phyloP scores from a whole-genome alignment of 2,888 invertebrate species.

The Netelia fuscicornis region DNA sequence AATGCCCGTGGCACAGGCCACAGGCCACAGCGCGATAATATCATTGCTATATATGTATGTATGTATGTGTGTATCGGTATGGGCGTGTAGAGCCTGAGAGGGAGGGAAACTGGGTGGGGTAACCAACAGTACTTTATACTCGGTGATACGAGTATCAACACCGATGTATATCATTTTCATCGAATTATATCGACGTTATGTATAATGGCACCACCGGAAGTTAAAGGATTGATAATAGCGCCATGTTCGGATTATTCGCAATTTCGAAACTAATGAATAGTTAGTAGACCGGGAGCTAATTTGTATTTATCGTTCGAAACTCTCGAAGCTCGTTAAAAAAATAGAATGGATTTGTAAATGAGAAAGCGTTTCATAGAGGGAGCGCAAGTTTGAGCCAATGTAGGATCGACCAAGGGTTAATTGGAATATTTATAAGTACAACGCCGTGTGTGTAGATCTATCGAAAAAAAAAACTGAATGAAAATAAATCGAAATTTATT shows the following conservation, averaged over 20 bases:
- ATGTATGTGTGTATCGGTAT: background rate
- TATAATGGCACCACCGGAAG: constrained; percentile 1
- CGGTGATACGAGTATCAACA: constrained; percentile 17
- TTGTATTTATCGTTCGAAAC: background rate
- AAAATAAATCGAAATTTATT: no score
- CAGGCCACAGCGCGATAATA: constrained; percentile 29
- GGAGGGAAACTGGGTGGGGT: constrained; percentile 28
- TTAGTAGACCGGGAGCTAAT: background rate
- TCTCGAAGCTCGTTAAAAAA: background rate
- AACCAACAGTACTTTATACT: constrained; percentile 55
- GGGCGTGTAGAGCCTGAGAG: background rate
- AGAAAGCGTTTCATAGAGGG: background rate
- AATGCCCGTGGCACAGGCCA: constrained; percentile 44
- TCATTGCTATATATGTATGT: constrained; percentile 24
- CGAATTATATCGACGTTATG: constrained; percentile 6
- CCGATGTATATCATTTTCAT: background rate
- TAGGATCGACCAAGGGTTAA: no score
- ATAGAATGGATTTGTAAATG: background rate
- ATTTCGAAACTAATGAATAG: background rate
- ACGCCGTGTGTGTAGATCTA: no score
- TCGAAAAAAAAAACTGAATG: no score
- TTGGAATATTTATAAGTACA: no score
- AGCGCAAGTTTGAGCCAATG: no score
- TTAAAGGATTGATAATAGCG: background rate
- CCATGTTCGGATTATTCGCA: background rate